These are phyloP conservation scores for Eueremaeus valkanovi DNA, from an alignment of 2,888 invertebrate genomes.

Conservation along the genomic window DNA sequence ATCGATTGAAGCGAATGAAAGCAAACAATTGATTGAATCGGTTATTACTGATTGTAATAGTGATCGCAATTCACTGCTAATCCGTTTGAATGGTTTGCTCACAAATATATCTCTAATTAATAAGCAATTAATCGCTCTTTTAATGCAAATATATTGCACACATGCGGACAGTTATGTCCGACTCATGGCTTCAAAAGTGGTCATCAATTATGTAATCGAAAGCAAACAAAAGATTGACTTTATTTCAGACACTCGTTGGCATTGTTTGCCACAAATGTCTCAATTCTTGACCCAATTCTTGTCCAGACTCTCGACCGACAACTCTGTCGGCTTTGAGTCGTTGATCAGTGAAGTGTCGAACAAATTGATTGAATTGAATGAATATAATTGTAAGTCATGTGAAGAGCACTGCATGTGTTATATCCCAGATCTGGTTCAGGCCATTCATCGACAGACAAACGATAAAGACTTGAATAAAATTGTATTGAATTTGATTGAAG, in stretches of 20 bases:
- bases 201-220: not conserved
- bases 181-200: not conserved
- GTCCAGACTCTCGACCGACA: not conserved
- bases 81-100: not conserved
- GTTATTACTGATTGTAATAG: not conserved
- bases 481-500: not conserved
- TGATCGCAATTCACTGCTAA: not conserved
- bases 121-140: not conserved
- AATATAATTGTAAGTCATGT: not conserved
- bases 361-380: not conserved
- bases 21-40: not conserved
- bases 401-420: conserved; percentile 14
- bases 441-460: not conserved
- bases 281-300: not conserved
- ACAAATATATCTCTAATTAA: not conserved
- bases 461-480: conserved; percentile 7
- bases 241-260: not conserved
- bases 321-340: not conserved
- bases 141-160: conserved; percentile 10
- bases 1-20: not conserved
- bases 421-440: not conserved
- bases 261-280: conserved; percentile 26
- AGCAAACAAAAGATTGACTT: not conserved
- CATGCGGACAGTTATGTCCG: conserved; percentile 8
- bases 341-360: not conserved